Conservation (phyloP, 37 sponge, comb jelly and placozoan genomes). For the Geodia barretti region DNA sequence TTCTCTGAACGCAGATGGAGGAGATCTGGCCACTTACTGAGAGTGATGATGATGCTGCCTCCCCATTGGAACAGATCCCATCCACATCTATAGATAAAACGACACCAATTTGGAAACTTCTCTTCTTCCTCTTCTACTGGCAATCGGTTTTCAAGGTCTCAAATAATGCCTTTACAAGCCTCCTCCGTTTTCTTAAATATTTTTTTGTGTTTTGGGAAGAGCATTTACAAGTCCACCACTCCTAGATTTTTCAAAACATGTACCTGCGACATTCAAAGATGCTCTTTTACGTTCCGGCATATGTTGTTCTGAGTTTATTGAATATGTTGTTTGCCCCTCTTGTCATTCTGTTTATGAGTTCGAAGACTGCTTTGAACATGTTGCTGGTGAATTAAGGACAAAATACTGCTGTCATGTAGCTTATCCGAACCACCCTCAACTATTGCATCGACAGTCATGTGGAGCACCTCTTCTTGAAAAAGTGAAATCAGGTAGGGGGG, state of each 20-base stretch:
- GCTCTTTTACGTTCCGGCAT: not conserved
- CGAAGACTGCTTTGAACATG: conserved; percentile 38
- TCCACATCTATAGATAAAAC: not conserved
- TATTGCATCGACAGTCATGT: conserved; percentile 11
- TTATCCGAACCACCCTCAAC: conserved; percentile 61
- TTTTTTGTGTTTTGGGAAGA: conserved; percentile 33
- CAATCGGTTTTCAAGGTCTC: conserved; percentile 46
- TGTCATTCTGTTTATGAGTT: conserved; percentile 55
- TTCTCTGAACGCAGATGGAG: not conserved
- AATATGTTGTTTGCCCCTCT: conserved; percentile 61
- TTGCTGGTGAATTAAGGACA: conserved; percentile 15
- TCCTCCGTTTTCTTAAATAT: conserved; percentile 27
- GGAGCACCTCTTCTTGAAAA: conserved; percentile 28
- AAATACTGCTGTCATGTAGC: conserved; percentile 45
- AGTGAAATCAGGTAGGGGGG: not conserved
- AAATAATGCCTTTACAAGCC: conserved; percentile 22
- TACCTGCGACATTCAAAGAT: not conserved
- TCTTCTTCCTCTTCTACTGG: conserved; percentile 47
- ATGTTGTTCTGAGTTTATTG: conserved; percentile 13
- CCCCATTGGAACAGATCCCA: conserved; percentile 1
- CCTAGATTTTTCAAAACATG: not conserved
- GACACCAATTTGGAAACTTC: conserved; percentile 26
- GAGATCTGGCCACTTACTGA: not conserved
- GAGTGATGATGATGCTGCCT: not conserved
- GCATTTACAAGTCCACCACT: conserved; percentile 13